Evolutionary conservation across 2,797 vertebrate species (phyloP), one percentile per base, ranked within the genome.

Genomic region (Megalops cyprinoides): DNA sequence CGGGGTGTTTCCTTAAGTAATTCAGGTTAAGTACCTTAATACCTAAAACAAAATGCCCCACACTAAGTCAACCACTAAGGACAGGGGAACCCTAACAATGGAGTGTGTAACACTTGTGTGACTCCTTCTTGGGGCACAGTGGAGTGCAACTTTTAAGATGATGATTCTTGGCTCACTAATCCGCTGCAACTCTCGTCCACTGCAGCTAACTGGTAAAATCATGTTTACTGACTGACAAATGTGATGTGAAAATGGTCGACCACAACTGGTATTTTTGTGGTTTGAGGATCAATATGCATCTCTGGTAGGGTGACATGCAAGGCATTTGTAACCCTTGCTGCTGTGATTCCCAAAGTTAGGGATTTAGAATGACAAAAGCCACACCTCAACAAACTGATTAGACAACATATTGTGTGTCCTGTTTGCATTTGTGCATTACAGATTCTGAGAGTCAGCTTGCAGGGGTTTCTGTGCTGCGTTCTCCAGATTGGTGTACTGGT

Each of bases 401-500:
- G n/a, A n/a, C n/a, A 25, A 23, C 44, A 39, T 44, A 4, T 42
- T 20, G 20, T 71, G 23, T 71, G 51, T 53, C 6, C 39, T 71
- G 67, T n/a, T 31, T 28, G 7, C 25, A 65, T 15, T 31, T 31
- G 10, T 37, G 7, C 31, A 37, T 34, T 15, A 15, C 74, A 76
- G 31, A 28, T 37, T 23, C 53, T 12, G 42, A 14, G 20, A 55
- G 18, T 77, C 51, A 77, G 51, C 58, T 75, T 55, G 34, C 42
- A 34, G n/a, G 39, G 34, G 7, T 42, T 7, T 9, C 8, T 4
- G 34, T 60, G 56, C 58, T 71, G 74, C 65, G 10, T 69, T 44
- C 49, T 88, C 76, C 79, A 89, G 28, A 75, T 94, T 93, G 4
- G 91, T 91, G 71, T 95, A 95, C 44, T 86, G 76, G 75, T 90